A percentile compares a stretch with the other conserved stretches of the same genome.
Conservation (phyloP, 2,888 invertebrate species). For the Callosobruchus maculatus region DNA sequence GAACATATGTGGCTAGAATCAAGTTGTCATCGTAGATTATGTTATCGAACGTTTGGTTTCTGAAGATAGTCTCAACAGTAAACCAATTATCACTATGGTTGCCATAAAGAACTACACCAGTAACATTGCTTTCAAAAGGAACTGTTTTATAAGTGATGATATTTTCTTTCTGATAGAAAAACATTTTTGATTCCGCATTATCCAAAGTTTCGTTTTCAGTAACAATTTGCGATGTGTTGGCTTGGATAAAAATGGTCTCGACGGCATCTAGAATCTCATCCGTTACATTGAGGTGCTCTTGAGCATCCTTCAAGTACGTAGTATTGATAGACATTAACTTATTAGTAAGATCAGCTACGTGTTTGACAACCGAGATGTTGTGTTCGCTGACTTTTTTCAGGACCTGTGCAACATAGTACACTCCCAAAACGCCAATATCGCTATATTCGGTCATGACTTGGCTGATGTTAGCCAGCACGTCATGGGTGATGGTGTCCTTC, state of each 20-base stretch:
- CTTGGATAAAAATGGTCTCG: constrained; percentile 45
- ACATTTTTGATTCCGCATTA: background rate
- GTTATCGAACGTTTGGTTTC: constrained; percentile 49
- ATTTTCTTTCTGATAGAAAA: constrained; percentile 26
- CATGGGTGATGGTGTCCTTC: constrained; percentile 18
- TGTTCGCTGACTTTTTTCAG: constrained; percentile 19
- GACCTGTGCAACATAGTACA: constrained; percentile 36
- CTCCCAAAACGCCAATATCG: constrained; percentile 34
- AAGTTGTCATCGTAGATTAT: constrained; percentile 29
- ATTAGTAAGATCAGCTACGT: constrained; percentile 36
- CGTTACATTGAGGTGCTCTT: constrained; percentile 59
- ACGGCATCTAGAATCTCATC: constrained; percentile 60
- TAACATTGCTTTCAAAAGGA: constrained; percentile 52
- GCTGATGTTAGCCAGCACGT: constrained; percentile 27
- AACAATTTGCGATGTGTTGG: background rate
- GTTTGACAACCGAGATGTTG: background rate
- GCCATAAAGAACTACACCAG: constrained; percentile 51
- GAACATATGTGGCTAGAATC: constrained; percentile 37
- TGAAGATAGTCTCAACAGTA: constrained; percentile 47
- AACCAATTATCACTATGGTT: constrained; percentile 25
- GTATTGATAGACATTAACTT: constrained; percentile 38
- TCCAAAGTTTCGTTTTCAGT: background rate
- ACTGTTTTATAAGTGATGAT: constrained; percentile 54
- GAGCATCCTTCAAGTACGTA: constrained; percentile 44
- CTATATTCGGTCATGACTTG: constrained; percentile 16